Conservation (phyloP, 2,113 vertebrate species). For the Equus quagga region DNA sequence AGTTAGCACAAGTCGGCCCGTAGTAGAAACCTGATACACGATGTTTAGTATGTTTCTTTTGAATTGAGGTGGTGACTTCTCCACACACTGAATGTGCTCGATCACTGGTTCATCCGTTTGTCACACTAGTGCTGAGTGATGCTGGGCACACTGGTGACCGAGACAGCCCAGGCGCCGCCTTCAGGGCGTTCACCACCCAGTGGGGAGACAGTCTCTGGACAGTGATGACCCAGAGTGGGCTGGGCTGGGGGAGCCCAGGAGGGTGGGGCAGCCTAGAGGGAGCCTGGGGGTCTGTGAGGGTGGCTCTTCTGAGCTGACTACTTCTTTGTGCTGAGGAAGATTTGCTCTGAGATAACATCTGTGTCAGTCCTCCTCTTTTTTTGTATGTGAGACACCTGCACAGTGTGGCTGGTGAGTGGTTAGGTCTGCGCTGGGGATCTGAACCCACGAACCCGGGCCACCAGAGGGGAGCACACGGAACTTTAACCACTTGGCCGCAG, state of each 20-base stretch:
- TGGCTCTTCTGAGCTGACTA: not conserved
- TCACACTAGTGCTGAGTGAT: not conserved
- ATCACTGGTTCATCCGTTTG: not conserved
- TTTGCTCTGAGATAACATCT: no score
- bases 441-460: no score
- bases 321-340: no score
- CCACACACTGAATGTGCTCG: not conserved
- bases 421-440: no score
- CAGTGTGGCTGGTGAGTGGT: no score
- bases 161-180: not conserved
- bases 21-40: not conserved
- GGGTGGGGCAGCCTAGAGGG: not conserved
- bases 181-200: not conserved
- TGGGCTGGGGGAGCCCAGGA: not conserved
- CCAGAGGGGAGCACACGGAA: no score
- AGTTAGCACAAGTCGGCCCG: not conserved
- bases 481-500: no score
- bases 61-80: not conserved
- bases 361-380: no score
- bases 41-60: not conserved
- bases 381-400: no score
- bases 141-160: not conserved
- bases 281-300: not conserved
- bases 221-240: not conserved
- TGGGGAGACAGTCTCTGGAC: not conserved